Evolutionary conservation across 1,140 invertebrate genomes (phyloP), one percentile per base, ranked within the genome.

Genomic region (Stenopsyche tienmushanensis): DNA sequence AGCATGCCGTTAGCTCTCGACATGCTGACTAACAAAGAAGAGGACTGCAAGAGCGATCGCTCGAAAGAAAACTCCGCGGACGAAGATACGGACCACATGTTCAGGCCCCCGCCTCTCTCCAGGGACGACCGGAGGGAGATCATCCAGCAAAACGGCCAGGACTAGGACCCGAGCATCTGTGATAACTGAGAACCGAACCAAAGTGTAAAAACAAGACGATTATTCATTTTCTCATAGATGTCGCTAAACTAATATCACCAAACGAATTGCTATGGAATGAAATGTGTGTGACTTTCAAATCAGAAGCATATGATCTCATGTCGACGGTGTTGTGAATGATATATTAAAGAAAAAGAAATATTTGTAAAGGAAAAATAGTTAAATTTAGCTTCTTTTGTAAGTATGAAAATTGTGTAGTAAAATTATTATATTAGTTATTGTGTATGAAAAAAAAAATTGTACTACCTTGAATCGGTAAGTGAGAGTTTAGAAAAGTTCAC

Each of bases 131-230:
- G 78, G 29, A 77, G 83, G 67, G 80, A 83, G 58, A 78, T 85
- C 20, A 77, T 85, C 13, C 86, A 86, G 72, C 84, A 86, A 70
- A 87, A 87, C 74, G 85, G 85, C 62, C 86, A 87, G 74, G 85
- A 88, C 78, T 88, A 79, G 70, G 57, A 64, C 39, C 45, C 55
- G 58, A 39, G 58, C 54, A 53, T 42, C 60, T 64, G 64, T 58
- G 58, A 60, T 62, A 64, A 42, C 41, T 58, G 65, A 60, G 42
- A 64, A 60, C 44, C 62, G 64, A 70, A 70, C 68, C 68, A 66
- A 65, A 55, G 53, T 62, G 59, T 62, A 18, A 34, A 41, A 18
- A 57, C 20, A 59, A 57, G 13, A 54, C 15, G 13, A 25, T 54
- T 8, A 54, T n/a, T 10, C 8, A 50, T 24, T 54, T 54, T 24